Evolutionary conservation across 2,797 vertebrate species (phyloP).

Genomic region (Tapirus indicus): DNA sequence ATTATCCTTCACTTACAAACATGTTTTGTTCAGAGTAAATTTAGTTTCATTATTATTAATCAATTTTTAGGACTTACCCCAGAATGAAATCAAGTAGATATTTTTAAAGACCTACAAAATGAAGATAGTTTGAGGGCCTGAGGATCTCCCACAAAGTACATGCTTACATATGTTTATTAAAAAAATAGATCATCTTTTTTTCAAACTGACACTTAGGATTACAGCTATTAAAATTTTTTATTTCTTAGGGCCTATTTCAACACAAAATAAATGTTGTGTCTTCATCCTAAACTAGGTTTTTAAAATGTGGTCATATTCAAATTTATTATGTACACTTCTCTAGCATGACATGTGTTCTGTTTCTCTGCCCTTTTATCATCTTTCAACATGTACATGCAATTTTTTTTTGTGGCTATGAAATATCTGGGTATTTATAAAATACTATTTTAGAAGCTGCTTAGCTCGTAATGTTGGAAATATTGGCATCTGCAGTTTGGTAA

Average conservation of each 20-base stretch:
- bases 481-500: neutral
- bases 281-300: neutral
- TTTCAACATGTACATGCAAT: neutral
- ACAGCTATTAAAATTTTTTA: neutral
- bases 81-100: neutral
- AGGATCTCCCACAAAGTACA: neutral
- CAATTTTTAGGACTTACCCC: neutral
- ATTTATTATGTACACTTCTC: neutral
- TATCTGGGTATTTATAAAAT: constrained; percentile 23
- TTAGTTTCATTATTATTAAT: neutral
- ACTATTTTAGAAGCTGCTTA: neutral
- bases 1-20: neutral
- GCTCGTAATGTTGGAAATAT: neutral
- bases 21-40: constrained; percentile 26
- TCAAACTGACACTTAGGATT: neutral
- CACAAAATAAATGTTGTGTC: too few species aligned
- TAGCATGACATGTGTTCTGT: neutral
- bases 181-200: neutral
- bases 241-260: neutral
- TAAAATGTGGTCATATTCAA: neutral
- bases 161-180: neutral
- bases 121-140: neutral
- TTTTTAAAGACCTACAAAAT: neutral
- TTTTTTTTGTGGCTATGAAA: neutral
- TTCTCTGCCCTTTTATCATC: neutral